These are phyloP conservation scores for Peromyscus maniculatus DNA, from an alignment of 2,113 vertebrate species.

Conservation along the genomic window DNA sequence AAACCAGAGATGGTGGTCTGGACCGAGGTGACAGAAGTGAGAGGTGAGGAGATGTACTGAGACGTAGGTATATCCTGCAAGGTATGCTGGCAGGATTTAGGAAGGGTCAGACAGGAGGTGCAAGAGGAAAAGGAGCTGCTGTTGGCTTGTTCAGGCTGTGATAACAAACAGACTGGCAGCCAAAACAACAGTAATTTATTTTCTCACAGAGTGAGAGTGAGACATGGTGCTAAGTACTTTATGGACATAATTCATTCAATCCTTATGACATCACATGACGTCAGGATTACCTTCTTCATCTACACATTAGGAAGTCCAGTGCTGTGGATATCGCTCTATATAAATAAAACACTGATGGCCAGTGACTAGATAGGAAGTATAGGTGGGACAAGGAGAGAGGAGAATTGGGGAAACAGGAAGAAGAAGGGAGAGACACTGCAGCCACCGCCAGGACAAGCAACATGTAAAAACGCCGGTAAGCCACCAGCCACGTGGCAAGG, in stretches of 20 bases:
- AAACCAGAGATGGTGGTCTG: not conserved
- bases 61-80: not conserved
- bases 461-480: no score
- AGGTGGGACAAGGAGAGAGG: no score
- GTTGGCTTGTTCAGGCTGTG: not conserved
- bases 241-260: not conserved
- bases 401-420: no score
- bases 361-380: no score
- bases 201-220: not conserved
- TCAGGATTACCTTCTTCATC: not conserved
- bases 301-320: not conserved
- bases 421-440: no score
- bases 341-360: no score
- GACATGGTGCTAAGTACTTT: not conserved
- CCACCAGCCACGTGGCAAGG: no score
- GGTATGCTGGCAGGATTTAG: not conserved
- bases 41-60: not conserved
- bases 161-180: not conserved
- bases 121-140: not conserved
- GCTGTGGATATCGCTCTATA: no score
- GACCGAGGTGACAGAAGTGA: not conserved
- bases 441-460: no score
- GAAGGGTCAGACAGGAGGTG: fast-evolving
- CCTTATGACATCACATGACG: not conserved
- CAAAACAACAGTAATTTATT: not conserved